Conservation (phyloP, 1,140 invertebrate species). For the Mercenaria mercenaria region DNA sequence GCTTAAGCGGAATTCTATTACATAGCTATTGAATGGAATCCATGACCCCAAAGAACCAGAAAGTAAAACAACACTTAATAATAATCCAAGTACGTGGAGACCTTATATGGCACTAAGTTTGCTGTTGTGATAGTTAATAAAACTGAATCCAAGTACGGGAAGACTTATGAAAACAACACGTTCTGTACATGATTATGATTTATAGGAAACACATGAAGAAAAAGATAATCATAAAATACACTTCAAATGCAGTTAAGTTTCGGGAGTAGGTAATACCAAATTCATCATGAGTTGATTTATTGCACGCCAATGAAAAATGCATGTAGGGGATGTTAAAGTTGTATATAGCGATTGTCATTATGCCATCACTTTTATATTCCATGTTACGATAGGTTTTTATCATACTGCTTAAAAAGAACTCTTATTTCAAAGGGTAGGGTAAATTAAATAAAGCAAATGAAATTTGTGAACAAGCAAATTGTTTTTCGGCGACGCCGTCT, state of each 20-base stretch:
- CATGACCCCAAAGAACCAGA: no score
- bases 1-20: no score
- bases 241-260: not conserved
- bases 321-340: not conserved
- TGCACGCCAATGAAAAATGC: not conserved
- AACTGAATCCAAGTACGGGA: no score
- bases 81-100: no score
- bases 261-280: not conserved
- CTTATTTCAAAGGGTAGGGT: constrained; percentile 12
- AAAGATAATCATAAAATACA: not conserved
- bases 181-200: no score
- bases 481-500: no score
- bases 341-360: not conserved
- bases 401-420: not conserved
- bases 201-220: no score
- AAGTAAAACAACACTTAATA: no score
- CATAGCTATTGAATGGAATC: no score
- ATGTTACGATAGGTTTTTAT: not conserved
- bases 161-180: no score
- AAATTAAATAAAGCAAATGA: not conserved
- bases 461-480: not conserved
- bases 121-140: no score
- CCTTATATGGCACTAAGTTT: no score
- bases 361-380: not conserved
- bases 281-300: not conserved